Conservation (phyloP, 2,113 vertebrate species). For the Empidonax alnorum region DNA sequence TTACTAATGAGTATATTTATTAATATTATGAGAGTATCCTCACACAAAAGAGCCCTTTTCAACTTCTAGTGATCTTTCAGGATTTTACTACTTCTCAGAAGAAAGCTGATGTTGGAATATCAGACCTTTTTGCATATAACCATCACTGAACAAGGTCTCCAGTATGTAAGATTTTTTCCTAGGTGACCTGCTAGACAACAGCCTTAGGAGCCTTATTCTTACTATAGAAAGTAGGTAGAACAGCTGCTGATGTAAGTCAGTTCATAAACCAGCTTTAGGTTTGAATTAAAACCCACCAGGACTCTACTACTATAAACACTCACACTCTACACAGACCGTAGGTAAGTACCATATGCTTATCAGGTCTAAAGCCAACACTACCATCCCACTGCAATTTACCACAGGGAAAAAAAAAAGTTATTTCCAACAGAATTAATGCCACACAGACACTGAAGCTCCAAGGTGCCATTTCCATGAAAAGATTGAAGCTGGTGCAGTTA, state of each 20-base stretch:
- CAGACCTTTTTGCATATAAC: background rate
- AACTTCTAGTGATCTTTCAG: background rate
- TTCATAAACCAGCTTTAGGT: background rate
- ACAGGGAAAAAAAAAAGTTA: background rate
- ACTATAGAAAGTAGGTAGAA: background rate
- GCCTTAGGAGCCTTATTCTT: background rate
- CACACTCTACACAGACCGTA: background rate
- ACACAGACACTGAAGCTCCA: background rate
- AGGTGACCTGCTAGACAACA: background rate
- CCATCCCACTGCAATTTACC: background rate
- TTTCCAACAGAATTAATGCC: background rate
- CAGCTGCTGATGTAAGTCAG: background rate
- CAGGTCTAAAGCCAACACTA: background rate
- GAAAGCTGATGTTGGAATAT: background rate
- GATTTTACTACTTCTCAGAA: background rate
- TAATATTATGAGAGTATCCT: background rate
- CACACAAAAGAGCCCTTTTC: background rate
- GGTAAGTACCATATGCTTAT: background rate
- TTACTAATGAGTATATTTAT: background rate
- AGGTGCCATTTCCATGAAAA: background rate
- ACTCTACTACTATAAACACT: background rate
- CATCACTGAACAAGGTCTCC: background rate
- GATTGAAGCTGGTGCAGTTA: background rate
- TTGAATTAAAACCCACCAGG: background rate
- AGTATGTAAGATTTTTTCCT: background rate